These are phyloP conservation scores for Phyllopteryx taeniolatus DNA, from an alignment of 2,113 vertebrate genomes.

Conservation along the genomic window DNA sequence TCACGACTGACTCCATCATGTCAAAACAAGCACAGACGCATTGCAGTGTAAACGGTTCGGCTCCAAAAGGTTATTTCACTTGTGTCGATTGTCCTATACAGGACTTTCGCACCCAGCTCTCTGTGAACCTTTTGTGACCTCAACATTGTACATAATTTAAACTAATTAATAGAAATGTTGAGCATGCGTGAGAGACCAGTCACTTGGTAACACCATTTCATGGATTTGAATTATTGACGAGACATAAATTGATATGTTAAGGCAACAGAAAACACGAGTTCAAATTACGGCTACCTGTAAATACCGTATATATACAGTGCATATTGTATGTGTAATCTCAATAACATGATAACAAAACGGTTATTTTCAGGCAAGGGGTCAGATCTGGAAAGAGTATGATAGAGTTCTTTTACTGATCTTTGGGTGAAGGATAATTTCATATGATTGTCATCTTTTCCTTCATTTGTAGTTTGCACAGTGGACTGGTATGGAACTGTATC, in stretches of 20 bases:
- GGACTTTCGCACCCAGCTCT: neutral
- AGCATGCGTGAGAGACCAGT: neutral
- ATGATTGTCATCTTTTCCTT: neutral
- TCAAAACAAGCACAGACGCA: neutral
- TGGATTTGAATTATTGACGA: conserved; percentile 31
- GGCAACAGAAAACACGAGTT: neutral
- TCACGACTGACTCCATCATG: neutral
- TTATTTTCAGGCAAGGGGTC: neutral
- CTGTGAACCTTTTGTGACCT: conserved; percentile 14
- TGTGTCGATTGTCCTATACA: neutral
- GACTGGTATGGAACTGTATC: neutral
- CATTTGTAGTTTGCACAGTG: neutral
- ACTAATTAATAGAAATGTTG: conserved; percentile 3
- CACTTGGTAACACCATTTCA: neutral
- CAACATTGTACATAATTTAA: conserved; percentile 9
- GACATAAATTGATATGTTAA: conserved; percentile 11
- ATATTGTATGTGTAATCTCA: neutral
- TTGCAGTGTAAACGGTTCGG: neutral
- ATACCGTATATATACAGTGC: neutral
- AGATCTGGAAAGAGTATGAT: neutral
- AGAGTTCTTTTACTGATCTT: neutral
- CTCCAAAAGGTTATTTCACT: neutral
- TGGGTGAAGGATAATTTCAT: neutral
- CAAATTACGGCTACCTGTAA: neutral
- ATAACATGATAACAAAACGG: neutral